A percentile compares a stretch with the other conserved stretches of the same genome.
These are phyloP conservation scores for Erpornis zantholeuca DNA, from an alignment of 2,113 vertebrate genomes.

Conservation along the genomic window DNA sequence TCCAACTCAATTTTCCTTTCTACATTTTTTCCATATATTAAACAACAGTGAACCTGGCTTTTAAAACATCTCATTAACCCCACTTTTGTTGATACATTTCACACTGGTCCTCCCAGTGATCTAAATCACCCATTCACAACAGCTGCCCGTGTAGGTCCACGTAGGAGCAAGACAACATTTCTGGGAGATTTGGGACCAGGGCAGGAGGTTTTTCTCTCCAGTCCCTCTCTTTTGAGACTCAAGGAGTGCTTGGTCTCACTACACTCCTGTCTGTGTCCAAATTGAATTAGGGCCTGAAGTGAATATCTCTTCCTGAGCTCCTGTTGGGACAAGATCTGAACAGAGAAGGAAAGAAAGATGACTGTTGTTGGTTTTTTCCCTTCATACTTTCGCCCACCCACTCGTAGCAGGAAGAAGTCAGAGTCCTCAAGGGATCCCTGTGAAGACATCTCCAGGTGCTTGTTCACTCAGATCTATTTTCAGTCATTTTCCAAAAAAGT, in stretches of 20 bases:
- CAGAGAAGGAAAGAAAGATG: neutral
- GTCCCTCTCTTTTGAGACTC: neutral
- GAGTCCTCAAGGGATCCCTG: neutral
- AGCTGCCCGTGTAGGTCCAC: accelerated
- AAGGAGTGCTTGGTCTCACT: neutral
- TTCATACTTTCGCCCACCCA: neutral
- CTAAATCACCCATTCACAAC: neutral
- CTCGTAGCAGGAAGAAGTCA: neutral
- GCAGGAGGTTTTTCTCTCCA: neutral
- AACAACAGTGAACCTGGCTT: neutral
- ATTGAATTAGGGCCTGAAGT: neutral
- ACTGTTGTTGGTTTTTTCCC: accelerated
- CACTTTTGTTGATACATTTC: neutral
- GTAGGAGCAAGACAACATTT: neutral
- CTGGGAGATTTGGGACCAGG: neutral
- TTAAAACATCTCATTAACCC: neutral
- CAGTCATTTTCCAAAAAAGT: neutral
- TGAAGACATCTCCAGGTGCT: neutral
- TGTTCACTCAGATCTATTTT: neutral
- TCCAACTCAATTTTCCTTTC: neutral
- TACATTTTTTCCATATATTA: neutral
- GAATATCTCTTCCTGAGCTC: neutral
- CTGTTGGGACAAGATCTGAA: neutral
- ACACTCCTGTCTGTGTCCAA: accelerated
- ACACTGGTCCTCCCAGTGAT: neutral